Base-by-base conservation (phyloP, 2,888 invertebrate genomes). In the Pardosa pseudoannulata region DNA sequence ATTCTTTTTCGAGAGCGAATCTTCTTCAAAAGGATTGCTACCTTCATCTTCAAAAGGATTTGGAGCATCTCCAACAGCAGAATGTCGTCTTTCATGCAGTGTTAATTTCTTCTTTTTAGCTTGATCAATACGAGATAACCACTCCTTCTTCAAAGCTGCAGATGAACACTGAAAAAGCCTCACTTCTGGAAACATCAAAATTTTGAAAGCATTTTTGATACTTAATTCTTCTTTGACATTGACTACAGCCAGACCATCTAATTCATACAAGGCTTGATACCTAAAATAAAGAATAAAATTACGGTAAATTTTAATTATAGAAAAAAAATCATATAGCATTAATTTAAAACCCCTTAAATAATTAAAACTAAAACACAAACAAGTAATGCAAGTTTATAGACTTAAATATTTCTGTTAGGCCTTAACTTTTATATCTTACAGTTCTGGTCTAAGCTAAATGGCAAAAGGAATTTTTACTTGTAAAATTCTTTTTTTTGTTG, bases 151-250 rank as follows among this genome's bases (percentile, higher is more conserved):
- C 91, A 95, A 93, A 89, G 95, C 93, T 90, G 95, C 94, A 89
- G 95, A 95, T 88, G 96, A 95, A 90, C 97, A 97, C 91, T 97
- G 97, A 92, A 97, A 97, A 70, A 97, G 95, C 91, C 97, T 94
- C 0, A 97, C 96, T 89, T 97, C 97, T 28, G 98, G 98, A 91
- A 98, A 98, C 75, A 97, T 97, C 89, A 98, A 93, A 11, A 98
- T 94, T 92, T 98, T 98, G 90, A 98, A 97, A 3, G 97, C 97
- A 92, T 97, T 95, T 91, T 97, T 97, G 0, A 97, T 95, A 88
- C 95, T 96, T 28, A 79, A 27, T 65, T 88, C 88, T 71, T 89
- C 89, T 81, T 89, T 89, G 11, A 98, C 97, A 92, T 98, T 98
- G 0, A 98, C 97, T 31, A 98, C 96, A 28, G 98, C 98, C 90